phyloP scores from a whole-genome alignment of 2,888 invertebrate genomes.

The Bimastos eiseni region DNA sequence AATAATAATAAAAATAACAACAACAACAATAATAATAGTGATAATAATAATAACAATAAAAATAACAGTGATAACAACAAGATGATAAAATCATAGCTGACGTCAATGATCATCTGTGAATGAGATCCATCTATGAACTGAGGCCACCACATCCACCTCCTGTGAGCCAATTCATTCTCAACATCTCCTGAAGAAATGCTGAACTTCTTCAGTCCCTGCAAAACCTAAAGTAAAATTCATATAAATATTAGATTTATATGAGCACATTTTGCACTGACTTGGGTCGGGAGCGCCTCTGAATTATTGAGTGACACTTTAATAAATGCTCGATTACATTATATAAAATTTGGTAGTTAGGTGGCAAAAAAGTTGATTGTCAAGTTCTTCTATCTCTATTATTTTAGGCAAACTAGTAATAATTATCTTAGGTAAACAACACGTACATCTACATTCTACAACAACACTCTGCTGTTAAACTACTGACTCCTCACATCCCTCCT shows the following conservation, averaged over 20 bases:
- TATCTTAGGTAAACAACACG: too few species aligned
- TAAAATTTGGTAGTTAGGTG: not conserved
- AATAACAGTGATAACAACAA: not conserved
- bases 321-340: not conserved
- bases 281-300: too few species aligned
- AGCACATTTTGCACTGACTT: too few species aligned
- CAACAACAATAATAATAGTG: not conserved
- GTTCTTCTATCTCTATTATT: not conserved
- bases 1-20: not conserved
- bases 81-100: not conserved
- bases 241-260: not conserved
- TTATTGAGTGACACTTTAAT: too few species aligned
- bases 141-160: not conserved
- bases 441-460: too few species aligned
- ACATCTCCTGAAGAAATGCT: not conserved
- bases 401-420: too few species aligned
- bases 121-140: not conserved
- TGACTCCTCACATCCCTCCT: too few species aligned
- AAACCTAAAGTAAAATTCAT: not conserved
- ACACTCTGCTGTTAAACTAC: too few species aligned
- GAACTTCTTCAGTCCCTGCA: conserved; percentile 10
- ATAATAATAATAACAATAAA: not conserved
- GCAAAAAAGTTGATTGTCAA: not conserved
- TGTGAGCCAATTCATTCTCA: not conserved
- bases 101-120: not conserved